These are phyloP conservation scores for Drosophila arawakana DNA, from an alignment of 1,140 invertebrate species.

Conservation along the genomic window DNA sequence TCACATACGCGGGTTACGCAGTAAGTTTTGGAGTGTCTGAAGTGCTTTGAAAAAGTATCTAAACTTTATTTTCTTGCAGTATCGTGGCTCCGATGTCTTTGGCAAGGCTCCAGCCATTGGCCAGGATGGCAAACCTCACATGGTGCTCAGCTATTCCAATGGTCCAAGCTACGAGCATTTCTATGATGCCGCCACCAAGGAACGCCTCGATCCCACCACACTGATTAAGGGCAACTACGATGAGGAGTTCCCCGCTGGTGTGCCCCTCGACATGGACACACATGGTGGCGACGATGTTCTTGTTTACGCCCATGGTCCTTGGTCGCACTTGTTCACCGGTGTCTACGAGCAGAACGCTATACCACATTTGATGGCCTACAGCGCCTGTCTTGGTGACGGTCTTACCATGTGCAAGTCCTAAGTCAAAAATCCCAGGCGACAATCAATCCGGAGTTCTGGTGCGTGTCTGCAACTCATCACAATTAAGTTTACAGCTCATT, in stretches of 20 bases:
- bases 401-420: constrained; percentile 60
- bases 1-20: constrained; percentile 88
- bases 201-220: constrained; percentile 76
- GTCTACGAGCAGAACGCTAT: constrained; percentile 93
- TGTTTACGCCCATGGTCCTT: constrained; percentile 88
- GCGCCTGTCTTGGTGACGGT: constrained; percentile 86
- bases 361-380: constrained; percentile 90
- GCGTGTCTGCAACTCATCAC: constrained; percentile 57
- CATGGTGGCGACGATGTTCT: constrained; percentile 90
- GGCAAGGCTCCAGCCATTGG: constrained; percentile 80
- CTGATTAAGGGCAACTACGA: constrained; percentile 57
- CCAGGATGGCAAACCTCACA: constrained; percentile 86
- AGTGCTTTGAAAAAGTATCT: not conserved
- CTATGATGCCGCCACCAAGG: constrained; percentile 56
- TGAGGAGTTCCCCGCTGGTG: constrained; percentile 85
- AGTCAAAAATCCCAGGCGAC: not conserved
- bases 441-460: constrained; percentile 12
- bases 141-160: constrained; percentile 90
- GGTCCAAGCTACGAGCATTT: constrained; percentile 86
- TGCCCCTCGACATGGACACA: constrained; percentile 86
- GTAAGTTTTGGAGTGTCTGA: constrained; percentile 56
- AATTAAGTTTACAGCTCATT: constrained; percentile 76
- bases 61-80: constrained; percentile 43
- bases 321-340: constrained; percentile 90
- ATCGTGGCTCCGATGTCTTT: constrained; percentile 85